These are phyloP conservation scores for Ashinkailepas kermadecensis DNA, from an alignment of 2,888 invertebrate species.

Conservation along the genomic window DNA sequence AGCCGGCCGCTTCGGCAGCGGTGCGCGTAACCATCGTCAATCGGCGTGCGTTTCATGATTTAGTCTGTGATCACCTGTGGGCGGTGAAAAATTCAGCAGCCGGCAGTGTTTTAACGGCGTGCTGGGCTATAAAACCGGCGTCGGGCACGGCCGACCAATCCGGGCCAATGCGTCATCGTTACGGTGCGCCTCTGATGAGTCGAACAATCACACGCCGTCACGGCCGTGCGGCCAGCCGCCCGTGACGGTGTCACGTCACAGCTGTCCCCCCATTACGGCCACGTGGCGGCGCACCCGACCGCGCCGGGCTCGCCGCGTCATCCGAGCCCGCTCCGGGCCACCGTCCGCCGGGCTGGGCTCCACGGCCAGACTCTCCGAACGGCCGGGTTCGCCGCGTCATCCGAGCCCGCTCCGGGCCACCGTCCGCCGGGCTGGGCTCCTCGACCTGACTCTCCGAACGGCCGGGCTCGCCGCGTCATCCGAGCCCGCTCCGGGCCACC, in stretches of 20 bases:
- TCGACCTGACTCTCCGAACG: too few relatives aligned
- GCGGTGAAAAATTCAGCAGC: neutral
- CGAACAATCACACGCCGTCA: neutral
- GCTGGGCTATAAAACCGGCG: neutral
- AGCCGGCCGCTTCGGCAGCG: neutral
- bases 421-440: too few relatives aligned
- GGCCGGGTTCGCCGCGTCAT: too few relatives aligned
- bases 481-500: too few relatives aligned
- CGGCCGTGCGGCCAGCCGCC: neutral
- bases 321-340: too few relatives aligned
- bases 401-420: too few relatives aligned
- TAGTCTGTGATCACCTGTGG: neutral
- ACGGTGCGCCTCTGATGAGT: constrained; percentile 5
- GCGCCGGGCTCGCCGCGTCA: neutral
- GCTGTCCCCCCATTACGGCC: neutral
- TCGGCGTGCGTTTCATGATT: neutral
- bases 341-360: too few relatives aligned
- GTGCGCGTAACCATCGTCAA: neutral
- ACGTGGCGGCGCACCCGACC: neutral
- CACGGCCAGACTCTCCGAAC: too few relatives aligned
- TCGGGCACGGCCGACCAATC: neutral
- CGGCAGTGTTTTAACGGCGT: neutral
- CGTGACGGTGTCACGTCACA: constrained; percentile 10
- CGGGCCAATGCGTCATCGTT: neutral
- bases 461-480: too few relatives aligned